A percentile compares a stretch with the other conserved stretches of the same genome.
Evolutionary conservation across 2,113 vertebrate genomes (phyloP).

Genomic region (Nothobranchius furzeri): DNA sequence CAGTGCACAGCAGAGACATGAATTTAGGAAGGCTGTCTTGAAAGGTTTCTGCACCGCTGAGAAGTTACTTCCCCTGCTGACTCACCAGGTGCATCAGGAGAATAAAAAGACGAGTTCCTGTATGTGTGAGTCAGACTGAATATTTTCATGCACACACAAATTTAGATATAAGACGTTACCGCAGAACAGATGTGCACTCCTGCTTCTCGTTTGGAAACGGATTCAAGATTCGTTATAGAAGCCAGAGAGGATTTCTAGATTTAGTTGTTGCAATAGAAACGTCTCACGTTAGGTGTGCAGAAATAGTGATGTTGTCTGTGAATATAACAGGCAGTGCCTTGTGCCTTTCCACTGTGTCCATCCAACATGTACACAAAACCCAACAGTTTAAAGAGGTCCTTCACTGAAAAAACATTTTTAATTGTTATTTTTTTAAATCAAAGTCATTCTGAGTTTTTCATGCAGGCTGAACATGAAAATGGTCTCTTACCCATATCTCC

Average conservation of each 20-base stretch:
- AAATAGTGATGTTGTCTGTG: constrained; percentile 67
- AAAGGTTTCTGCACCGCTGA: constrained; percentile 24
- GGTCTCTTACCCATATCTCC: too few species aligned
- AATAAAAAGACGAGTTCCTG: constrained; percentile 23
- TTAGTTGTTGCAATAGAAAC: constrained; percentile 40
- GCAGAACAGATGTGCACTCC: not conserved
- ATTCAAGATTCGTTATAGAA: not conserved
- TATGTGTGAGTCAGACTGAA: not conserved
- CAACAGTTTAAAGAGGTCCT: too few species aligned
- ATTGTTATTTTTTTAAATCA: too few species aligned
- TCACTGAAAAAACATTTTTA: too few species aligned
- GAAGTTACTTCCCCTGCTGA: constrained; percentile 36
- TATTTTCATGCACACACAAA: not conserved
- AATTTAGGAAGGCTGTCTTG: constrained; percentile 28
- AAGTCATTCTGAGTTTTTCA: too few species aligned
- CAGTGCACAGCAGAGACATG: constrained; percentile 19
- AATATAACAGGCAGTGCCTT: constrained; percentile 68
- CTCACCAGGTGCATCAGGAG: constrained; percentile 28
- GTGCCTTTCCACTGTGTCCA: not conserved
- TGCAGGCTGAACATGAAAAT: too few species aligned
- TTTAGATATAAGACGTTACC: not conserved
- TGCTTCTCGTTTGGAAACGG: not conserved
- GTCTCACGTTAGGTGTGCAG: constrained; percentile 45
- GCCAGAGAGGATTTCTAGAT: constrained; percentile 12
- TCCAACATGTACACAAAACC: too few species aligned